A percentile compares a stretch with the other conserved stretches of the same genome.
Evolutionary conservation across 2,888 invertebrate genomes (phyloP).

Genomic region (Synanthedon tipuliformis): DNA sequence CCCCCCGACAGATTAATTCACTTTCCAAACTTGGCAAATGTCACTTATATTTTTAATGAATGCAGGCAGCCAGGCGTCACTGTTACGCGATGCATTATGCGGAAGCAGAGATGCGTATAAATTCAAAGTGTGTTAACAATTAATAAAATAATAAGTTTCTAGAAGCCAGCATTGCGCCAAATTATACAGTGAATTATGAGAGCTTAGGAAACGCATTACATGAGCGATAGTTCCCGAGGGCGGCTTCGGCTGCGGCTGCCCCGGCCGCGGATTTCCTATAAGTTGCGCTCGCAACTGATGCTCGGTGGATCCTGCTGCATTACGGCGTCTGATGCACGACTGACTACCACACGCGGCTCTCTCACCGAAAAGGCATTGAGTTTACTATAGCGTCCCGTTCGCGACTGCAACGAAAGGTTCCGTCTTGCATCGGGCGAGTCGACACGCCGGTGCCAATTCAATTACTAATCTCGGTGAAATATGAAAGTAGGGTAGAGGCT

Average conservation of each 20-base stretch:
- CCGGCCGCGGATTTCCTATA: background rate
- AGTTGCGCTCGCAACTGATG: background rate
- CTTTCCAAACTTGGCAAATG: conserved; percentile 11
- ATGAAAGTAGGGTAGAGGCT: conserved; percentile 10
- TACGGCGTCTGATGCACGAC: background rate
- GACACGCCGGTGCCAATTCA: conserved; percentile 16
- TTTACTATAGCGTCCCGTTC: background rate
- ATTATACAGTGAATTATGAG: background rate
- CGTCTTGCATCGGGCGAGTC: conserved; percentile 16
- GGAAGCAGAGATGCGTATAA: background rate
- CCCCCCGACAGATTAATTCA: conserved; percentile 21
- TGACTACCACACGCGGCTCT: background rate
- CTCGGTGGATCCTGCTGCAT: background rate
- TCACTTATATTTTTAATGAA: background rate
- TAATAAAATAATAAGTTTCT: background rate
- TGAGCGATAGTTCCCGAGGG: background rate
- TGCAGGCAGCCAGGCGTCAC: background rate
- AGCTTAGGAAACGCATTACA: background rate
- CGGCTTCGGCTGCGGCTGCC: background rate
- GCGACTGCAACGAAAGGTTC: conserved; percentile 14
- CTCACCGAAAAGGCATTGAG: background rate
- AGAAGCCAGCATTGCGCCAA: background rate
- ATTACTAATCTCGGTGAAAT: conserved; percentile 14
- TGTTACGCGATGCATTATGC: background rate
- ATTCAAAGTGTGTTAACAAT: background rate